A percentile compares a stretch with the other conserved stretches of the same genome.
phyloP scores from a whole-genome alignment of 2,797 vertebrate genomes.

The Florisuga fusca region DNA sequence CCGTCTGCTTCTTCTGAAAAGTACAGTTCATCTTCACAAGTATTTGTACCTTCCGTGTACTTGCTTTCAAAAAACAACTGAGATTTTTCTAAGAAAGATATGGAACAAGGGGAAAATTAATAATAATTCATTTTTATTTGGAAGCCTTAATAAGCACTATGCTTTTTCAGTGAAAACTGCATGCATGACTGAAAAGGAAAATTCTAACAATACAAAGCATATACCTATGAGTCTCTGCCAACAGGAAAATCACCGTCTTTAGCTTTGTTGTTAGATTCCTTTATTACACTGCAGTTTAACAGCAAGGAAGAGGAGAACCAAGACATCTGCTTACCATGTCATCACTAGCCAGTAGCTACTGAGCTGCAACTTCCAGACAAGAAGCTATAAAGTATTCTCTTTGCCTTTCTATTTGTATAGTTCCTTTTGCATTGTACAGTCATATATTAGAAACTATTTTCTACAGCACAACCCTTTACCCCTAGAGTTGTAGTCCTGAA shows the following conservation, averaged over 20 bases:
- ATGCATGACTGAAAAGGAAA: background rate
- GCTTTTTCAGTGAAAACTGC: background rate
- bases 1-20: constrained; percentile 35
- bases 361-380: background rate
- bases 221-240: background rate
- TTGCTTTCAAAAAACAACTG: background rate
- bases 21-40: background rate
- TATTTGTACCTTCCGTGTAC: background rate
- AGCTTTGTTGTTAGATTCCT: background rate
- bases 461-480: background rate
- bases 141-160: background rate
- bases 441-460: constrained; percentile 10
- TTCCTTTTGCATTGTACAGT: background rate
- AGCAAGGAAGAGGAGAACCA: background rate
- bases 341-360: background rate
- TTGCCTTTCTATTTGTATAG: background rate
- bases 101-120: background rate
- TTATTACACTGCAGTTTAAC: background rate
- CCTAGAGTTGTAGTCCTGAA: background rate
- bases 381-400: background rate
- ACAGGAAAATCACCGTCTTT: background rate
- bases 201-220: background rate
- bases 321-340: background rate
- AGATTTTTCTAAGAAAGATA: background rate
- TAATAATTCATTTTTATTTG: background rate